Evolutionary conservation across 2,797 vertebrate genomes (phyloP).

Genomic region (Molossus molossus): DNA sequence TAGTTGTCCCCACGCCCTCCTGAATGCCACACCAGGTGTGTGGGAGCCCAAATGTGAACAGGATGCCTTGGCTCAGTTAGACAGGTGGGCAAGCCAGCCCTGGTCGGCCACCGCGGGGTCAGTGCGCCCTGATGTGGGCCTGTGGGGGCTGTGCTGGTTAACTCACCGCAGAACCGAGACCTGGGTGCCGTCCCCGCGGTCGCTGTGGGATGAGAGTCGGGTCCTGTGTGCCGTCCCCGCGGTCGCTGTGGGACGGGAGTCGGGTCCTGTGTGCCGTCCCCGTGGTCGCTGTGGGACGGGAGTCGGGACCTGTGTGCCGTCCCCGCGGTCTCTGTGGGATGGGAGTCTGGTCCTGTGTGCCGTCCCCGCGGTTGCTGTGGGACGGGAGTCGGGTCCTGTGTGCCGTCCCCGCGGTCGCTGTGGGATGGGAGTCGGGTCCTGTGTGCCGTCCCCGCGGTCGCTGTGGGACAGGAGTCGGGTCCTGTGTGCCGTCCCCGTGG

Average conservation of each 20-base stretch:
- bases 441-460: too few species aligned
- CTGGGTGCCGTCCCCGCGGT: too few species aligned
- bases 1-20: accelerated
- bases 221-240: too few species aligned
- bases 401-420: background rate
- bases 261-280: accelerated
- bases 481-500: accelerated
- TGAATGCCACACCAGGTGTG: accelerated
- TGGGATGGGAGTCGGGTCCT: accelerated
- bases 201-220: too few species aligned
- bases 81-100: background rate
- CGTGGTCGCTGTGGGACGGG: background rate
- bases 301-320: too few species aligned
- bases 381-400: accelerated
- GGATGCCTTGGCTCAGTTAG: too few species aligned
- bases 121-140: background rate
- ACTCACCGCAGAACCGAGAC: accelerated
- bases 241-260: background rate
- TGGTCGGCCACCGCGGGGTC: accelerated
- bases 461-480: accelerated
- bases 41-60: background rate
- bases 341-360: too few species aligned
- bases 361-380: background rate
- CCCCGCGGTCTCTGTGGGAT: background rate
- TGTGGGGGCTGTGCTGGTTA: accelerated